phyloP scores from a whole-genome alignment of 2,888 invertebrate genomes.

The Drosophila differens region DNA sequence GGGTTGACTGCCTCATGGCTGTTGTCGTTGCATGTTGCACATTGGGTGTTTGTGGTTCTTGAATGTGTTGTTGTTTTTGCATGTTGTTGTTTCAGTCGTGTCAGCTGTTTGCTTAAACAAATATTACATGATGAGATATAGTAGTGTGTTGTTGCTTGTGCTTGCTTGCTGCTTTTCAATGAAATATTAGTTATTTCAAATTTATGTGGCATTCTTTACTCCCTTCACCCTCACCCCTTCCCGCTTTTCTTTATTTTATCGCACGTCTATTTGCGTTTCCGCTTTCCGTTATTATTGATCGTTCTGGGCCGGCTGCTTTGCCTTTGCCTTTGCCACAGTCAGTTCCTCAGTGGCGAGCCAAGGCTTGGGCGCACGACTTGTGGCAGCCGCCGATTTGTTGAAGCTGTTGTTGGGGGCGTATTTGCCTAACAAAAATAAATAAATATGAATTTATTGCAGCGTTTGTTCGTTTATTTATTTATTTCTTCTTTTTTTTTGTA shows the following conservation, averaged over 20 bases:
- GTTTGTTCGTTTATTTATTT: conserved; percentile 62
- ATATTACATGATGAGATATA: conserved; percentile 67
- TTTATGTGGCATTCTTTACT: conserved; percentile 64
- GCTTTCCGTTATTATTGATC: conserved; percentile 66
- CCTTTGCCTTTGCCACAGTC: not conserved
- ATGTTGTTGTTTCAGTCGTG: conserved; percentile 49
- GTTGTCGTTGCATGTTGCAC: conserved; percentile 11
- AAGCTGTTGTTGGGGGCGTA: conserved; percentile 69
- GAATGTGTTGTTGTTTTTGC: not conserved
- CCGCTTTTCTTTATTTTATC: conserved; percentile 57
- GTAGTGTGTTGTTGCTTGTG: conserved; percentile 8
- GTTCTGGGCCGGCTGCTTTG: conserved; percentile 45
- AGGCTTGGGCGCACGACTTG: conserved; percentile 41
- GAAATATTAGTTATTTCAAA: conserved; percentile 75
- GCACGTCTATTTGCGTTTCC: conserved; percentile 77
- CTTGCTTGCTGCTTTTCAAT: conserved; percentile 53
- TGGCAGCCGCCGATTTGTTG: conserved; percentile 13
- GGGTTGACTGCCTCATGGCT: conserved; percentile 16
- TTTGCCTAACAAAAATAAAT: conserved; percentile 77
- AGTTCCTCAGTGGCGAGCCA: conserved; percentile 51
- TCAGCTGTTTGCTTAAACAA: conserved; percentile 75
- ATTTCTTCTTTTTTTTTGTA: not conserved
- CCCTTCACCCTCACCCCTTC: conserved; percentile 2
- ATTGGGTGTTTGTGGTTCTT: conserved; percentile 17
- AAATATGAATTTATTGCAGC: conserved; percentile 78